Evolutionary conservation across 2,113 vertebrate species (phyloP).

Genomic region (Nerophis ophidion): DNA sequence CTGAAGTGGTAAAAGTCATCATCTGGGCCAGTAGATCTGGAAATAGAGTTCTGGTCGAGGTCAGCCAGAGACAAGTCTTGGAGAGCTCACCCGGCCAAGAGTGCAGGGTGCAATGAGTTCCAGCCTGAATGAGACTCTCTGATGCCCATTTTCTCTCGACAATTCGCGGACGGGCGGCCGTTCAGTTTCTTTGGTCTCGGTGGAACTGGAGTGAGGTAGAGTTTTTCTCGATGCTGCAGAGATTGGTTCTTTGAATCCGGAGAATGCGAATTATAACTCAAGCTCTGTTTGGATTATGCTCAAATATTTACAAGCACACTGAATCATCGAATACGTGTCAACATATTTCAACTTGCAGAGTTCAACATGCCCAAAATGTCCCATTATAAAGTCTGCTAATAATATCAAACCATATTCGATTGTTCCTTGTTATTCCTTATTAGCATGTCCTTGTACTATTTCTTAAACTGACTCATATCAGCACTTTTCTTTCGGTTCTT

Average conservation of each 20-base stretch:
- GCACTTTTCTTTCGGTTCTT: too few species aligned
- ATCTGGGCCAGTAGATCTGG: constrained; percentile 77
- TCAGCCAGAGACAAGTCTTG: constrained; percentile 56
- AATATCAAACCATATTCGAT: too few species aligned
- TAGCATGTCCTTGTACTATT: too few species aligned
- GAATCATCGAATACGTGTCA: too few species aligned
- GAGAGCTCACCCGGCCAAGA: constrained; percentile 49
- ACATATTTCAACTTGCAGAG: too few species aligned
- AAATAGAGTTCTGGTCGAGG: constrained; percentile 73
- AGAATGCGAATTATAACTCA: constrained; percentile 36
- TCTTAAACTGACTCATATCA: too few species aligned
- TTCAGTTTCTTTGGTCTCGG: constrained; percentile 7
- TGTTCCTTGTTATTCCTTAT: too few species aligned
- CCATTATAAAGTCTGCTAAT: too few species aligned
- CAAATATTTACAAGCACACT: too few species aligned
- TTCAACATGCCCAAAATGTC: too few species aligned
- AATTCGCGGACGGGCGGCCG: constrained; percentile 41
- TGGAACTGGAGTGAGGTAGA: constrained; percentile 5
- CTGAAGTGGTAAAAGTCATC: constrained; percentile 78
- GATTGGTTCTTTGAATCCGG: constrained; percentile 45
- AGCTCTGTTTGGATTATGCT: too few species aligned
- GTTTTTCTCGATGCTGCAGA: constrained; percentile 53
- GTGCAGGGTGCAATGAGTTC: constrained; percentile 61
- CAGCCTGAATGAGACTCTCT: constrained; percentile 47
- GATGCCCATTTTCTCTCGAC: constrained; percentile 52